Evolutionary conservation across 2,113 vertebrate genomes (phyloP), one percentile per base, ranked within the genome.

Genomic region (Hylia prasina): DNA sequence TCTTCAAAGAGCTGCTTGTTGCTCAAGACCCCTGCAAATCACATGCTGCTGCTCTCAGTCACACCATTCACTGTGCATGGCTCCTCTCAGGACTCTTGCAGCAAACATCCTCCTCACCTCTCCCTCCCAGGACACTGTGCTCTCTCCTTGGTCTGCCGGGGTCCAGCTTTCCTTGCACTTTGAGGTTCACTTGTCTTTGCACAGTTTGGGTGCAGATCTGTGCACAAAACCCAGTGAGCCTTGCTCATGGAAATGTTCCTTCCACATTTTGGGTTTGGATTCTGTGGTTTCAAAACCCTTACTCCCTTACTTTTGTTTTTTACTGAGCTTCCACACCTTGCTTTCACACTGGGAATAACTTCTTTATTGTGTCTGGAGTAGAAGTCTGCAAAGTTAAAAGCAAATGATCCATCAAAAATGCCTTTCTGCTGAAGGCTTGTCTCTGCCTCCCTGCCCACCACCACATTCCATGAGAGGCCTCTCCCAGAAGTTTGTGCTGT

Each of bases 1-100:
- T 56, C 86, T 95, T 86, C 82, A 91, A 93, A 95, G 94, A 84
- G 69, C 69, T 91, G 27, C 47, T 9, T 30, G 40, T 92, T 96
- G 93, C 96, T 96, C 88, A 83, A 84, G 92, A 93, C 86, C 86
- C 86, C 90, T 93, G 57, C 65, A 69, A 92, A 73, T 87, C 85
- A 73, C 68, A 53, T 0, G 2, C 57, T 93, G 69, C 86, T 37
- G 70, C 79, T 88, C 58, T 92, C 93, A 88, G 85, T 64, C 76
- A 76, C 23, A 15, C 44, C 39, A 11, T 48, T 56, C 65, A 7
- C 78, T 83, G 51, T 77, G 94, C 75, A 15, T 1, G 33, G 63
- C 54, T 73, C 61, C 79, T 93, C 90, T 93, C 88, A 90, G 88
- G 86, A 37, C 79, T 81, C 20, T 71, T 91, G 85, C 88, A 93